Evolutionary conservation across 2,888 invertebrate species (phyloP).

Genomic region (Argyresthia albistria): DNA sequence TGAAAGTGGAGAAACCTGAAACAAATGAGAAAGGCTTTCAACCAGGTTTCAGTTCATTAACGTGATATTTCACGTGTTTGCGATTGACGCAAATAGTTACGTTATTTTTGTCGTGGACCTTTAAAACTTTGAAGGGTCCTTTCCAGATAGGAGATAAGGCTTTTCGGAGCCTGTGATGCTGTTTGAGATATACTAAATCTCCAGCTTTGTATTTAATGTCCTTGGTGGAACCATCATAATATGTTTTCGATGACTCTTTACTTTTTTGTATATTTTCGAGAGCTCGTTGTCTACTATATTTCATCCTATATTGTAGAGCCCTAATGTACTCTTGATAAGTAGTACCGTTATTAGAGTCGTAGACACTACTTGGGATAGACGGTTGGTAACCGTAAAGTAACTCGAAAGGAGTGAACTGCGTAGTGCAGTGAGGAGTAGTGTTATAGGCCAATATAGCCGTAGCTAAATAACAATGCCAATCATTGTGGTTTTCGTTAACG

Average conservation of each 20-base stretch:
- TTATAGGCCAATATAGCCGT: no score
- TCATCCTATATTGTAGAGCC: slow-evolving; percentile 4
- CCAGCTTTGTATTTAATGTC: slow-evolving; percentile 5
- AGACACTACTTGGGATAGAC: no score
- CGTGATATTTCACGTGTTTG: not conserved
- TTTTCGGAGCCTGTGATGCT: slow-evolving; percentile 7
- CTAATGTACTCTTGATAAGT: slow-evolving; percentile 1
- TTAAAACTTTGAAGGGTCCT: slow-evolving; percentile 6
- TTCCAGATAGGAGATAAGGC: slow-evolving; percentile 7
- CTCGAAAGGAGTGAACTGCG: no score
- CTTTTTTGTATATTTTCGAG: not conserved
- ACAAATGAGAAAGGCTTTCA: not conserved
- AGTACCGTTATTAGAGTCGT: slow-evolving; percentile 1
- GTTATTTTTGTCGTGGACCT: slow-evolving; percentile 1
- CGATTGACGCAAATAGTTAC: not conserved
- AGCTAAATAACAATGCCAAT: no score
- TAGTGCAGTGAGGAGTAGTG: no score
- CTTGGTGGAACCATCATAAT: slow-evolving; percentile 2
- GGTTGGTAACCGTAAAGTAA: no score
- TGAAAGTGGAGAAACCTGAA: not conserved
- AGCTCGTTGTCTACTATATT: not conserved
- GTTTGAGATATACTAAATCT: slow-evolving; percentile 8
- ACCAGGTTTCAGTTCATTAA: not conserved
- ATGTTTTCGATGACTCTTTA: slow-evolving; percentile 3
- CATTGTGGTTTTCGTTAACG: no score